These are phyloP conservation scores for Clivina fossor DNA, from an alignment of 2,888 invertebrate species.

Conservation along the genomic window DNA sequence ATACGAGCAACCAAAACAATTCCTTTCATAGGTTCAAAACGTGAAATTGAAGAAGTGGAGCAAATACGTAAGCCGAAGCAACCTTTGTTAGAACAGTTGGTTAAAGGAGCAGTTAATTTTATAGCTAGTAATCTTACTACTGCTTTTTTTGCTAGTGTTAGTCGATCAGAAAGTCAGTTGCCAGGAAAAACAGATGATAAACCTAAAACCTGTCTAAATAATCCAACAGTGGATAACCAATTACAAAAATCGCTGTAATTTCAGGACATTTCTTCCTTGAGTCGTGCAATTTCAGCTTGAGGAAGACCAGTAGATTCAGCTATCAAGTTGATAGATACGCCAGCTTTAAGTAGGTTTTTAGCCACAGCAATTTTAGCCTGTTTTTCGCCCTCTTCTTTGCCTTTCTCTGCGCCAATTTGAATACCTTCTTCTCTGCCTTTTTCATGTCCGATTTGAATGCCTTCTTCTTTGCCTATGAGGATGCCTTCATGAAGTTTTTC, in stretches of 20 bases:
- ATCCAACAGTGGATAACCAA: conserved; percentile 27
- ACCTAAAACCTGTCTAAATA: conserved; percentile 27
- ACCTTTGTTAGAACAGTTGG: no score
- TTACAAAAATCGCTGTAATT: conserved; percentile 30
- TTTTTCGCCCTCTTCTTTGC: conserved; percentile 21
- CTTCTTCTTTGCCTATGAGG: conserved; percentile 35
- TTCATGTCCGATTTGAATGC: conserved; percentile 27
- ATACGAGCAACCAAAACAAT: no score
- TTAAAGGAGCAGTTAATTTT: no score
- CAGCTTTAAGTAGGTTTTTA: conserved; percentile 36
- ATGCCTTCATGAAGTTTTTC: conserved; percentile 35
- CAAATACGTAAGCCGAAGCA: no score
- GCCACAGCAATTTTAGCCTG: conserved; percentile 20
- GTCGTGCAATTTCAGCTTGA: conserved; percentile 34
- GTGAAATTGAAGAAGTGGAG: no score
- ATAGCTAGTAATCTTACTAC: no score
- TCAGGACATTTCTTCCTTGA: conserved; percentile 30
- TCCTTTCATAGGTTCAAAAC: no score
- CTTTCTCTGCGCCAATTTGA: conserved; percentile 36
- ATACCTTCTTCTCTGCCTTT: conserved; percentile 31
- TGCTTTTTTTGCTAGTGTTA: no score
- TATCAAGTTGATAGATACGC: conserved; percentile 34
- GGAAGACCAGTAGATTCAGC: conserved; percentile 36
- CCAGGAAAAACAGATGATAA: no score
- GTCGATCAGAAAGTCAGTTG: no score